Percentiles rank a stretch among this genome's conserved stretches.
Conservation (phyloP, 2,888 invertebrate genomes). For the Acronicta aceris region DNA sequence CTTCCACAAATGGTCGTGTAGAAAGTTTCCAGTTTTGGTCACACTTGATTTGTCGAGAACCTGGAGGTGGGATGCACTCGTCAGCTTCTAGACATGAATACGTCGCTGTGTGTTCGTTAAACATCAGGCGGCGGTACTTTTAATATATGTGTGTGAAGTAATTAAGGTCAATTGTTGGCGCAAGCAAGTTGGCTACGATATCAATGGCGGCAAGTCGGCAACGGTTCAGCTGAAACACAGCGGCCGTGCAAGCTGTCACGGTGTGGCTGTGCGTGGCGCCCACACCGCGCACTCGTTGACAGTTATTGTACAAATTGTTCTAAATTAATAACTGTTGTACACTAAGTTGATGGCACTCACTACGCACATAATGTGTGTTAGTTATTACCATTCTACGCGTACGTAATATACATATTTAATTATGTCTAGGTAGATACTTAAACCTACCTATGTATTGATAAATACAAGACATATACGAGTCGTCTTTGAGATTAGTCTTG, state of each 20-base stretch:
- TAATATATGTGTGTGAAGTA: conserved; percentile 42
- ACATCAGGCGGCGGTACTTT: conserved; percentile 20
- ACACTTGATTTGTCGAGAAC: not conserved
- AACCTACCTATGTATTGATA: too few relatives aligned
- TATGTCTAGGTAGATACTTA: too few relatives aligned
- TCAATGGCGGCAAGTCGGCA: not conserved
- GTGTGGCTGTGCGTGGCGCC: not conserved
- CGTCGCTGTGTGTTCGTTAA: conserved; percentile 10
- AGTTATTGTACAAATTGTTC: conserved; percentile 1
- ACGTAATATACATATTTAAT: too few relatives aligned
- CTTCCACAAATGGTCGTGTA: not conserved
- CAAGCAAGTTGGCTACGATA: not conserved
- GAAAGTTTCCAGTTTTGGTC: conserved; percentile 5
- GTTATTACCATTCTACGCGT: too few relatives aligned
- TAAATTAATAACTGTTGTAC: not conserved
- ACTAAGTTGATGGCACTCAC: not conserved
- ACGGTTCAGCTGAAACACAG: not conserved
- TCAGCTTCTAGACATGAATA: not conserved
- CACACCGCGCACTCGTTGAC: not conserved
- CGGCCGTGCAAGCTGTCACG: too few relatives aligned
- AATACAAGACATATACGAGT: too few relatives aligned
- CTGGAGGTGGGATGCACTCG: not conserved
- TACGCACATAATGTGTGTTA: conserved; percentile 3
- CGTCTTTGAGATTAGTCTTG: too few relatives aligned
- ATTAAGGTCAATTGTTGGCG: conserved; percentile 32